Conservation (phyloP, 2,113 vertebrate genomes). For the Dryoscopus gambensis region DNA sequence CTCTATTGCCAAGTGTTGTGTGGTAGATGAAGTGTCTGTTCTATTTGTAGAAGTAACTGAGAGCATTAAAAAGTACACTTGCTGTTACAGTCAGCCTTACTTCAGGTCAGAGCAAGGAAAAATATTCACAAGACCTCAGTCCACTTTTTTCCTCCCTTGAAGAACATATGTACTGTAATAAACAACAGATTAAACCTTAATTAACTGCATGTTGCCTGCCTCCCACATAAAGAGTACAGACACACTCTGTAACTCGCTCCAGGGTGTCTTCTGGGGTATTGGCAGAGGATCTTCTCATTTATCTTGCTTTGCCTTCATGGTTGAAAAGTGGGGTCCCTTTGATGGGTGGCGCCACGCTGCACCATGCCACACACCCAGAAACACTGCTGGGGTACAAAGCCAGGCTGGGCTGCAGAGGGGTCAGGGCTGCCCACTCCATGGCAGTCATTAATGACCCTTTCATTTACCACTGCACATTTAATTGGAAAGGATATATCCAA, state of each 20-base stretch:
- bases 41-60: neutral
- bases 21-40: neutral
- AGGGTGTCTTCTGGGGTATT: neutral
- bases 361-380: neutral
- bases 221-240: neutral
- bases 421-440: neutral
- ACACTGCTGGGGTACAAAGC: accelerated
- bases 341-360: accelerated
- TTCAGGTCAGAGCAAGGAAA: neutral
- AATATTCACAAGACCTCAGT: neutral
- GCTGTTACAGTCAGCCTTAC: neutral
- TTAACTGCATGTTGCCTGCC: neutral
- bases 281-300: neutral
- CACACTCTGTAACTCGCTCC: neutral
- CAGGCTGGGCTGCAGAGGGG: neutral
- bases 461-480: neutral
- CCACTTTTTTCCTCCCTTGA: neutral
- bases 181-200: neutral
- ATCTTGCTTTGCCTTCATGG: neutral
- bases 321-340: neutral
- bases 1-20: neutral
- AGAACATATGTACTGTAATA: neutral
- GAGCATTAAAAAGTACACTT: neutral
- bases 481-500: neutral
- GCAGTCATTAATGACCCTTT: neutral